Base-by-base conservation (phyloP, 1,140 invertebrate genomes). In the Macrobrachium nipponense region DNA sequence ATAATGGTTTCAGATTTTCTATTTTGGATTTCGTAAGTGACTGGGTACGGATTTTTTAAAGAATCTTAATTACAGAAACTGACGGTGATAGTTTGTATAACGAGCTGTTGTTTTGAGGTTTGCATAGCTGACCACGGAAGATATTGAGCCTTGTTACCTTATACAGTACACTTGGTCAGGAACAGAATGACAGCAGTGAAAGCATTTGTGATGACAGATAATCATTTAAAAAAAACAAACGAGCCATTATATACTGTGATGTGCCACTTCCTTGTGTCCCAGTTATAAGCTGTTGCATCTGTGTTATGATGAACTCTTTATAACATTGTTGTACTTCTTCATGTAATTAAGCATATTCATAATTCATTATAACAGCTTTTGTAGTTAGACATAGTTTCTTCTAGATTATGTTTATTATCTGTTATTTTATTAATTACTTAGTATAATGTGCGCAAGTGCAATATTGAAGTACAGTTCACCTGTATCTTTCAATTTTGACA, bases 221-320 rank as follows among this genome's bases (percentile, higher is more conserved):
- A 60, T 79, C 44, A 79, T 70, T 70, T n/a, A n/a, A 66, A 51
- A 51, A 51, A 51, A 51, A 51, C 5, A 59, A 61, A 60, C 51
- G 59, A 79, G 20, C 76, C 58, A 79, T 79, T 79, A 59, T 79
- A 60, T 79, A 79, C 76, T 79, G 76, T 79, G 76, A 79, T 79
- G 76, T 79, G 76, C 76, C 76, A 79, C 76, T 60, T 70, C 23
- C 36, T 70, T 70, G 20, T 70, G 68, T 70, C 68, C 68, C 68
- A 70, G 68, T 70, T 51, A 51, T 70, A 70, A 70, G 36, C 68
- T 70, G 68, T 70, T 70, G 68, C 68, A 70, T 70, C 23, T 70
- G 36, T 70, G 68, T 70, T 70, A 70, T 43, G 23, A 70, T 70
- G 23, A 70, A 70, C 68, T 70, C 68, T 70, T 70, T 70, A 70